These are phyloP conservation scores for Mya arenaria DNA, from an alignment of 1,140 invertebrate species.

Conservation along the genomic window DNA sequence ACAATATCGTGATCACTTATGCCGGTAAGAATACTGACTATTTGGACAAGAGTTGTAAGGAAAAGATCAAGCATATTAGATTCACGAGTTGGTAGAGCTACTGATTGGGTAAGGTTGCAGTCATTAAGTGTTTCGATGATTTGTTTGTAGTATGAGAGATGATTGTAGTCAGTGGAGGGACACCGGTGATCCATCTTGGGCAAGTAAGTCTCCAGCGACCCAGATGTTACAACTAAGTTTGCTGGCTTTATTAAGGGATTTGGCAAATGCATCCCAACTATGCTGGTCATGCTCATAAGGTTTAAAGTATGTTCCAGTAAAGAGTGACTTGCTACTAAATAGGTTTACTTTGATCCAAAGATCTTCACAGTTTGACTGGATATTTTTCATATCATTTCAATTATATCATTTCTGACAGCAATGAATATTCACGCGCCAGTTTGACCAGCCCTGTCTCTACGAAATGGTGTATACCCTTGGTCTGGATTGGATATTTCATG, in stretches of 20 bases:
- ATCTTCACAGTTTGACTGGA: constrained; percentile 33
- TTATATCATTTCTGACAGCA: constrained; percentile 20
- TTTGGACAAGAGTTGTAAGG: constrained; percentile 7
- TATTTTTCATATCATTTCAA: not conserved
- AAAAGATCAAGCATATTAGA: constrained; percentile 22
- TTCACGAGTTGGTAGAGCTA: not conserved
- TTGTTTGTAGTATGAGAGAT: not conserved
- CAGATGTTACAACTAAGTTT: constrained; percentile 5
- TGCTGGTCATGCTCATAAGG: constrained; percentile 23
- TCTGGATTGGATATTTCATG: constrained; percentile 33
- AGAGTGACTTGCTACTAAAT: constrained; percentile 9
- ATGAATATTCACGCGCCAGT: constrained; percentile 14
- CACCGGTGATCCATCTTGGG: constrained; percentile 7
- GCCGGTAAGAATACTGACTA: constrained; percentile 2
- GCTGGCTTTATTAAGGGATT: constrained; percentile 9
- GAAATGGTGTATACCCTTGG: constrained; percentile 22
- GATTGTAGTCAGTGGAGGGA: constrained; percentile 17
- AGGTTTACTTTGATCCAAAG: constrained; percentile 35
- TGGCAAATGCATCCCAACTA: constrained; percentile 8
- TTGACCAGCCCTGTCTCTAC: not conserved
- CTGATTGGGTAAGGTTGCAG: constrained; percentile 24
- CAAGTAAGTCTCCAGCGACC: constrained; percentile 27
- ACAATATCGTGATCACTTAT: constrained; percentile 25
- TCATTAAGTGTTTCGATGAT: constrained; percentile 18
- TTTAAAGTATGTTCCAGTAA: constrained; percentile 9